Evolutionary conservation across 2,888 invertebrate species (phyloP).

Genomic region (Heteropelma amictum): DNA sequence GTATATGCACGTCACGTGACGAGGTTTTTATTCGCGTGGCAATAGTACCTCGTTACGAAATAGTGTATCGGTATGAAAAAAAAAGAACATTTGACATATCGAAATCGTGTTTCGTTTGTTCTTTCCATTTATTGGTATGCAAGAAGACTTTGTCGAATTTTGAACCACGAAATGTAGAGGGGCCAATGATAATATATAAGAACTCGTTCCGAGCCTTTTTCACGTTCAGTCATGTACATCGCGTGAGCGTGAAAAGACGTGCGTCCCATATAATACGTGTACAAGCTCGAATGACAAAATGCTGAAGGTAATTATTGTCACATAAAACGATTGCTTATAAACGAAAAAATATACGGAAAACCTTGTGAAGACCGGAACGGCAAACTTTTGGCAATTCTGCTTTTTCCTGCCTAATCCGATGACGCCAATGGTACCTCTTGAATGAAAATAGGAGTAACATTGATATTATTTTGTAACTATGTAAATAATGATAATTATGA

Average conservation of each 20-base stretch:
- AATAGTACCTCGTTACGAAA: conserved; percentile 39
- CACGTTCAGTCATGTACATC: conserved; percentile 42
- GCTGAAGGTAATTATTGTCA: conserved; percentile 3
- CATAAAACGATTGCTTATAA: background rate
- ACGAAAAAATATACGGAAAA: too few relatives aligned
- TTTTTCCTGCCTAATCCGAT: too few relatives aligned
- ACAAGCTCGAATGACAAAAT: background rate
- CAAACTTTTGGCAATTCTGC: too few relatives aligned
- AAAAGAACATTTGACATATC: conserved; percentile 33
- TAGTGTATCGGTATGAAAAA: conserved; percentile 31
- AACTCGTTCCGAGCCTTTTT: conserved; percentile 21
- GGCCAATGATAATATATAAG: conserved; percentile 43
- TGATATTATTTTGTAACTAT: too few relatives aligned
- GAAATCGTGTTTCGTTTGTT: conserved; percentile 41
- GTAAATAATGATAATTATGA: too few relatives aligned
- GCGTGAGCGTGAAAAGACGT: background rate
- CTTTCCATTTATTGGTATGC: conserved; percentile 49
- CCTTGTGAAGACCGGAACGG: too few relatives aligned
- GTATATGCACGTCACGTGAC: conserved; percentile 43
- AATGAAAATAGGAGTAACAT: too few relatives aligned
- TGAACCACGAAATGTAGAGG: conserved; percentile 22
- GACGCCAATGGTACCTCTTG: too few relatives aligned
- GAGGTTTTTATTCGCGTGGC: background rate
- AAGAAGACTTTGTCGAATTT: conserved; percentile 36
- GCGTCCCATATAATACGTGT: background rate